Percentiles rank a stretch among this genome's conserved stretches.
These are phyloP conservation scores for Cossypha dichroa DNA, from an alignment of 2,797 vertebrate genomes.

Conservation along the genomic window DNA sequence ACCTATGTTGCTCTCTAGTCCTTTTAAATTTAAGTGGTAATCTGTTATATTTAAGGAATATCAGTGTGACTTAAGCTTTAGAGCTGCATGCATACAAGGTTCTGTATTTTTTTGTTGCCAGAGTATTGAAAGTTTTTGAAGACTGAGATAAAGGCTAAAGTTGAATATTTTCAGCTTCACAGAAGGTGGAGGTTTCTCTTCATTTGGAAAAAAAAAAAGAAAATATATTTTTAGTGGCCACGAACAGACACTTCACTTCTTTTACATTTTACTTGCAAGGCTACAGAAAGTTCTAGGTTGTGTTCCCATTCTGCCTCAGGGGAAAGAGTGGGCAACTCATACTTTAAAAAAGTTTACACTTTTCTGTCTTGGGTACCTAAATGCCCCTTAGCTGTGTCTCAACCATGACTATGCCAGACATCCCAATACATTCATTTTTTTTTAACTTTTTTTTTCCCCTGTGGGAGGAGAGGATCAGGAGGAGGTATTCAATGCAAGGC, in stretches of 20 bases:
- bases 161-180: background rate
- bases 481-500: background rate
- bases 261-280: background rate
- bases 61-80: background rate
- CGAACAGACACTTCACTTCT: background rate
- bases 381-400: background rate
- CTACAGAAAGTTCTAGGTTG: background rate
- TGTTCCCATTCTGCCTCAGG: background rate
- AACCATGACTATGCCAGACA: background rate
- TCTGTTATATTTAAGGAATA: background rate
- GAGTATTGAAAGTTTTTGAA: background rate
- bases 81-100: background rate
- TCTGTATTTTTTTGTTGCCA: background rate
- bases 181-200: background rate
- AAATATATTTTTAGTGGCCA: background rate
- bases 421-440: background rate
- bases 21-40: background rate
- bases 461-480: background rate
- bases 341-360: background rate
- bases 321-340: background rate
- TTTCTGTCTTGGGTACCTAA: background rate
- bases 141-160: background rate
- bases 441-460: rapidly evolving
- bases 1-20: background rate
- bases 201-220: background rate